A percentile compares a stretch with the other conserved stretches of the same genome.
These are phyloP conservation scores for Osmerus mordax DNA, from an alignment of 2,113 vertebrate species.

Conservation along the genomic window DNA sequence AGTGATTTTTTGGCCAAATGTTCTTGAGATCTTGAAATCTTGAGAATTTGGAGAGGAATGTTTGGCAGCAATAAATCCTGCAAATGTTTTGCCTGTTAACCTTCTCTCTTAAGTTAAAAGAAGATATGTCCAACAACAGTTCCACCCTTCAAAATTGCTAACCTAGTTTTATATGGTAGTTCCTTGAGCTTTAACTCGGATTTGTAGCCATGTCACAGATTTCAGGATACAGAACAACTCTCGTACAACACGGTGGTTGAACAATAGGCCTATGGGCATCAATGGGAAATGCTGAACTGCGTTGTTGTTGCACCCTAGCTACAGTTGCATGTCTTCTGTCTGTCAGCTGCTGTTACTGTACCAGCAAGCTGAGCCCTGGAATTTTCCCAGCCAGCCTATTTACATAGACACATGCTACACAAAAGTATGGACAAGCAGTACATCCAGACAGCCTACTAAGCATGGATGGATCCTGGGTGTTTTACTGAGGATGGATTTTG, in stretches of 20 bases:
- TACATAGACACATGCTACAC: constrained; percentile 3
- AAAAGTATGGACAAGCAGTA: background rate
- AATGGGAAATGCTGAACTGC: background rate
- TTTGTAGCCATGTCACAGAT: background rate
- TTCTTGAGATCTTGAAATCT: background rate
- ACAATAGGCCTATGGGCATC: background rate
- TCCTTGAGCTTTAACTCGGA: too few species aligned
- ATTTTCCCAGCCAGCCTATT: constrained; percentile 60
- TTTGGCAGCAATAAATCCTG: background rate
- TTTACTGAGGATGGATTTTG: background rate
- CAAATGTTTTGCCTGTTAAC: background rate
- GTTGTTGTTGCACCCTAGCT: background rate
- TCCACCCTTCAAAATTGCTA: background rate
- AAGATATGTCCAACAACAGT: background rate
- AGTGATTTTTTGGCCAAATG: background rate
- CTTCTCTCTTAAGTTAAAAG: background rate
- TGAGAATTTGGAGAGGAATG: background rate
- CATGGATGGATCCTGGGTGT: background rate
- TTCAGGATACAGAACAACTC: background rate
- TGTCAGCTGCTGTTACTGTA: constrained; percentile 57
- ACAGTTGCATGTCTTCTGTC: constrained; percentile 56
- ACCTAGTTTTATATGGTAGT: background rate
- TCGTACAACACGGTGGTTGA: background rate
- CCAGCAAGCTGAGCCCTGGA: constrained; percentile 54
- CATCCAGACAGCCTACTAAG: constrained; percentile 1